These are phyloP conservation scores for Sitophilus oryzae DNA, from an alignment of 1,140 invertebrate genomes.

Conservation along the genomic window DNA sequence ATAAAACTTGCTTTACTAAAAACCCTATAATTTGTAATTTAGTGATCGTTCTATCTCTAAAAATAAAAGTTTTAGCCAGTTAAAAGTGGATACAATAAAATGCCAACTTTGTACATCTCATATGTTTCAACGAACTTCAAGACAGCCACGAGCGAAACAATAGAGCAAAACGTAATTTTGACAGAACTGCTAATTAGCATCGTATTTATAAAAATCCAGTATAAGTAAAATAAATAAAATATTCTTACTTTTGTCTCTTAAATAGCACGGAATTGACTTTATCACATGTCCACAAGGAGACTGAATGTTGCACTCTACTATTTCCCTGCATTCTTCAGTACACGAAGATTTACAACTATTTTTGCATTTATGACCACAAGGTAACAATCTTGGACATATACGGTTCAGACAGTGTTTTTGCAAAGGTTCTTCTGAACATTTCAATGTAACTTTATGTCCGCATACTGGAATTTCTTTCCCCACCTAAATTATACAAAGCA, in stretches of 20 bases:
- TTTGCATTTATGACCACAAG: slow-evolving; percentile 47
- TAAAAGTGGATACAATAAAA: too few species aligned
- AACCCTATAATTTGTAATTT: too few species aligned
- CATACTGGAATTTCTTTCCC: slow-evolving; percentile 45
- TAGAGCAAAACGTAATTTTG: too few species aligned
- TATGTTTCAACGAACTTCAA: too few species aligned
- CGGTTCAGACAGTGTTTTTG: slow-evolving; percentile 35
- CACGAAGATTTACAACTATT: slow-evolving; percentile 42
- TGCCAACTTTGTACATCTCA: too few species aligned
- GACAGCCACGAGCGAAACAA: too few species aligned
- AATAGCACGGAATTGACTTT: slow-evolving; percentile 41
- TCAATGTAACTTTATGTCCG: slow-evolving; percentile 42
- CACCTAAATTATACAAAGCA: slow-evolving; percentile 42
- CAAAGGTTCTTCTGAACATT: slow-evolving; percentile 36
- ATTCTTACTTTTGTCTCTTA: slow-evolving; percentile 17
- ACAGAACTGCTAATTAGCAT: too few species aligned
- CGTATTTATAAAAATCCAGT: too few species aligned
- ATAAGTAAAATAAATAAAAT: neutral
- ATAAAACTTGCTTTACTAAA: too few species aligned
- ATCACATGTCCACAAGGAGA: slow-evolving; percentile 47
- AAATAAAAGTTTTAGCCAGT: too few species aligned
- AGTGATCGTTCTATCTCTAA: too few species aligned
- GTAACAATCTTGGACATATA: slow-evolving; percentile 40
- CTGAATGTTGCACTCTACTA: slow-evolving; percentile 26
- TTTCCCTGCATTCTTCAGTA: slow-evolving; percentile 37